Evolutionary conservation across 2,888 invertebrate species (phyloP), one percentile per base, ranked within the genome.

Genomic region (Cerceris rybyensis): DNA sequence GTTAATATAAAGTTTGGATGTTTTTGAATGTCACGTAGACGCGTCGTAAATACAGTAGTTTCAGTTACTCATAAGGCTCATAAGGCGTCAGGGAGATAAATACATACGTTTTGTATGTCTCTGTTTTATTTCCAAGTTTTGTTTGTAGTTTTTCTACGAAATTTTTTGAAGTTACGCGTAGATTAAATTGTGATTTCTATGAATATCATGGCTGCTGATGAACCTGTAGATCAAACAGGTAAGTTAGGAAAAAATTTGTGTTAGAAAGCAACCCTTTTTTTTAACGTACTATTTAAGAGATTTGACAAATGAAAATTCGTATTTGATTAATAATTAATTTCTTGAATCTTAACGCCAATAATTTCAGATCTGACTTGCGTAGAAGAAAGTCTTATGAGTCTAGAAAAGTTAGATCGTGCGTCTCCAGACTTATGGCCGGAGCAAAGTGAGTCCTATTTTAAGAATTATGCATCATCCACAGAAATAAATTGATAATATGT

Each of bases 351-450:
- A 41, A 7, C 9, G 41, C 41, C 67, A 67, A 60, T 46, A 61
- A 66, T 75, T 83, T 13, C 67, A 88, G 90, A 92, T 52, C 70
- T 91, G 61, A 86, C 86, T 70, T 92, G 92, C 52, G 90, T 93
- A 73, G 97, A 97, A 91, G 96, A 96, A 90, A 96, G 95, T 91
- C 94, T 98, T 75, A 94, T 98, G 88, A 98, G 98, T 90, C 94
- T 96, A 90, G 98, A 99, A 93, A 98, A 97, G 91, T 93, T 99
- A 87, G 98, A 98, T 93, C 95, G 98, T 86, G 95, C 97, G n/a
- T 98, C 98, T 2, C 98, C 98, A 46, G 98, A 98, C 91, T 93
- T 98, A 88, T 99, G 98, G 98, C 98, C 98, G 39, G 98, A 98
- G 93, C 97, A 97, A 94, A 97, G 98, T 98, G 94, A 95, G 96